These are phyloP conservation scores for Takifugu flavidus DNA, from an alignment of 2,113 vertebrate genomes.

Conservation along the genomic window DNA sequence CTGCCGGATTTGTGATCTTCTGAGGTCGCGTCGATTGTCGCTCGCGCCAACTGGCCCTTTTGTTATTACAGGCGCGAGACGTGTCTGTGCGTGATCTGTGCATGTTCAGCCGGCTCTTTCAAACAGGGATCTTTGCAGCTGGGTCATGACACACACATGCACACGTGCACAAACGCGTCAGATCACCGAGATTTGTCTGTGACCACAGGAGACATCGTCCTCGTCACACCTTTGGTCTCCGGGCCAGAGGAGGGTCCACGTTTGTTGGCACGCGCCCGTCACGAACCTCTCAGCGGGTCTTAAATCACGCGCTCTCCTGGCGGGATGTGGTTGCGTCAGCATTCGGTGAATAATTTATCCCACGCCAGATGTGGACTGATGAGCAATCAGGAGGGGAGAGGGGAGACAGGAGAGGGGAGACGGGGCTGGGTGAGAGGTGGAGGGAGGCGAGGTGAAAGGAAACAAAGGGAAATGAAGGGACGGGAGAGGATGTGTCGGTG, in stretches of 20 bases:
- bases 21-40: slow-evolving; percentile 56
- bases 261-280: too few relatives aligned
- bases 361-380: slow-evolving; percentile 9
- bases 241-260: too few relatives aligned
- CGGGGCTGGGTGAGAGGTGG: not conserved
- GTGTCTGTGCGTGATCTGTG: slow-evolving; percentile 45
- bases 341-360: slow-evolving; percentile 48
- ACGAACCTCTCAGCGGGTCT: not conserved
- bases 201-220: slow-evolving; percentile 48
- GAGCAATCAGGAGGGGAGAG: not conserved
- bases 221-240: too few relatives aligned
- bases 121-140: slow-evolving; percentile 44
- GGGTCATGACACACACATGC: slow-evolving; percentile 21
- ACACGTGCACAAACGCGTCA: slow-evolving; percentile 46
- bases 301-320: slow-evolving; percentile 5
- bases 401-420: slow-evolving; percentile 2
- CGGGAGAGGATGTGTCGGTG: not conserved
- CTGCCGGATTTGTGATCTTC: slow-evolving; percentile 60
- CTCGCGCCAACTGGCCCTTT: not conserved
- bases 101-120: slow-evolving; percentile 13
- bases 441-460: not conserved
- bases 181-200: slow-evolving; percentile 57
- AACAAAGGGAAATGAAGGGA: not conserved
- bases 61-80: slow-evolving; percentile 48
- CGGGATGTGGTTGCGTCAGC: slow-evolving; percentile 44